A percentile compares a stretch with the other conserved stretches of the same genome.
These are phyloP conservation scores for Portunus trituberculatus DNA, from an alignment of 1,140 invertebrate species.

Conservation along the genomic window DNA sequence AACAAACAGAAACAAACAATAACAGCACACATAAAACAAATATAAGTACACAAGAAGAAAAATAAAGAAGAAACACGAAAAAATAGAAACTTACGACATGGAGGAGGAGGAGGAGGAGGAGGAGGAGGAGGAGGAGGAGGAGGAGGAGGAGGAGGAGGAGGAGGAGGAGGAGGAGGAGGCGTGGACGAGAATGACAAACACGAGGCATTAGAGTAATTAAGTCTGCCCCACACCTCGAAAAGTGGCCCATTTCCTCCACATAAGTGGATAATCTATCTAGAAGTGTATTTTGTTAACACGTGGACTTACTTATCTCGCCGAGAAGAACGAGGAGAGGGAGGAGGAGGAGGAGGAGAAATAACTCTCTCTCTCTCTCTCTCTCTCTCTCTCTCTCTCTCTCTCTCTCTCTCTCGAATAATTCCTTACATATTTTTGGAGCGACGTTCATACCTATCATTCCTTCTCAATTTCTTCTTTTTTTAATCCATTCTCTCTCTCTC, in stretches of 20 bases:
- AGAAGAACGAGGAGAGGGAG: background rate
- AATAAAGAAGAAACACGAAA: no score
- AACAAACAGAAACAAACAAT: no score
- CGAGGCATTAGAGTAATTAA: background rate
- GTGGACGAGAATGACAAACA: background rate
- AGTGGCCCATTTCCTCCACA: background rate
- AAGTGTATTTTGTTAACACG: constrained; percentile 4
- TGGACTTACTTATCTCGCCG: background rate
- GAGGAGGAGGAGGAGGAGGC: background rate
- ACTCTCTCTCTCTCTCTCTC: background rate
- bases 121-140: background rate
- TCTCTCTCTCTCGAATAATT: background rate
- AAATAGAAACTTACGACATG: no score
- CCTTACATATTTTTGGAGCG: no score
- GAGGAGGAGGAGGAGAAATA: background rate
- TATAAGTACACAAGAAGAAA: no score
- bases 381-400: constrained; percentile 17
- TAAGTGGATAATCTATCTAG: background rate
- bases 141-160: background rate
- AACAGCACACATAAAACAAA: no score
- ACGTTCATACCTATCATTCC: no score
- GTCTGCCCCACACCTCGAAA: background rate
- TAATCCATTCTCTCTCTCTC: background rate
- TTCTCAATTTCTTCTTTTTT: background rate
- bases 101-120: background rate